Evolutionary conservation across 2,888 invertebrate species (phyloP).

Genomic region (Acrocyrtus sp.): DNA sequence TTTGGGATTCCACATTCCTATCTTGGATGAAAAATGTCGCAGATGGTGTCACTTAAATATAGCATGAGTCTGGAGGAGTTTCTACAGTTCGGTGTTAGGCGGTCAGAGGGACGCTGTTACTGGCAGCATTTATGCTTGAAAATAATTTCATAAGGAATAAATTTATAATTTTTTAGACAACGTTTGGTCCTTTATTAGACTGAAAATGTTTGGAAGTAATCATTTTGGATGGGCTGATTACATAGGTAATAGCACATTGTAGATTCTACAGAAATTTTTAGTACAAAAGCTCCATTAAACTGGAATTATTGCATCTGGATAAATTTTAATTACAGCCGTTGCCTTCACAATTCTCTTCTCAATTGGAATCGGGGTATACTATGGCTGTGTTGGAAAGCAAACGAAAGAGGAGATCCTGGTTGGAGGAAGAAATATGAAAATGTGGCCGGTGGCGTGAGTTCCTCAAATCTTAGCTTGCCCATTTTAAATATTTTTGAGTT

Average conservation of each 20-base stretch:
- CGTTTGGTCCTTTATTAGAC: too few relatives aligned
- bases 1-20: too few relatives aligned
- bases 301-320: background rate
- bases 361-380: constrained; percentile 52
- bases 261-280: background rate
- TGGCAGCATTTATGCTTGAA: too few relatives aligned
- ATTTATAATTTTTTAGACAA: too few relatives aligned
- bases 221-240: constrained; percentile 55
- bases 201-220: constrained; percentile 48
- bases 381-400: constrained; percentile 47
- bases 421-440: constrained; percentile 56
- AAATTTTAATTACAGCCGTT: constrained; percentile 31
- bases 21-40: too few relatives aligned
- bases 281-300: background rate
- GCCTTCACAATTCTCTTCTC: constrained; percentile 51
- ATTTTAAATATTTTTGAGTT: background rate
- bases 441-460: constrained; percentile 59
- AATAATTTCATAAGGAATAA: too few relatives aligned
- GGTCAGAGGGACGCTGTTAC: too few relatives aligned
- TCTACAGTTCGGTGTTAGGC: too few relatives aligned
- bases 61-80: too few relatives aligned
- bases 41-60: too few relatives aligned
- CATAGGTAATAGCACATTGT: constrained; percentile 48
- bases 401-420: constrained; percentile 60
- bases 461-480: constrained; percentile 53